Percentiles rank a stretch among this genome's conserved stretches.
phyloP scores from a whole-genome alignment of 64 coral and sea anemone genomes.

The Pocillopora damicornis region DNA sequence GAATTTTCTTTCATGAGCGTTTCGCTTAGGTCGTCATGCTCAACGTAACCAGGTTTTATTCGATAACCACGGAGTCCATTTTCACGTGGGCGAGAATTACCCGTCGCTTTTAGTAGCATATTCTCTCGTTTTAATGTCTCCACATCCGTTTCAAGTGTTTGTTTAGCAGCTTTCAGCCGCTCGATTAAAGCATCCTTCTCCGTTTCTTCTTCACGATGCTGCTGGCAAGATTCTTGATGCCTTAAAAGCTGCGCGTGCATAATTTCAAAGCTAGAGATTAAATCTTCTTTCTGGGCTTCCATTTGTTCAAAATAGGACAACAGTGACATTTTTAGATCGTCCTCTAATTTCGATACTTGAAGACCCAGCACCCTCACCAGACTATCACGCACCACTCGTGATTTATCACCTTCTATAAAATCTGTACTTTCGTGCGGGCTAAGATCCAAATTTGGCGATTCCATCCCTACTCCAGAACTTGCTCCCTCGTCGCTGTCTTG shows the following conservation, averaged over 20 bases:
- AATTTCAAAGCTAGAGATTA: constrained; percentile 74
- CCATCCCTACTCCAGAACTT: constrained; percentile 24
- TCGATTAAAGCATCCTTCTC: constrained; percentile 63
- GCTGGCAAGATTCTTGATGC: constrained; percentile 76
- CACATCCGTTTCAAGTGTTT: constrained; percentile 65
- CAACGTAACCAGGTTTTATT: constrained; percentile 15
- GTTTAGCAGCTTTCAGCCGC: constrained; percentile 56
- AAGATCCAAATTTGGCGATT: constrained; percentile 18
- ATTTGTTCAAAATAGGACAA: constrained; percentile 81
- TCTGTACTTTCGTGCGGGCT: background rate
- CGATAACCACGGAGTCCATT: constrained; percentile 10
- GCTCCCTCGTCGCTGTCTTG: background rate
- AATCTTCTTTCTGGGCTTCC: constrained; percentile 78
- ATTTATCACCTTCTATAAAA: background rate
- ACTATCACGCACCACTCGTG: constrained; percentile 54
- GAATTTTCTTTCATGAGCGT: constrained; percentile 70
- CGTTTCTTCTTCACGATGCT: constrained; percentile 61
- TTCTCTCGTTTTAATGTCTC: constrained; percentile 54
- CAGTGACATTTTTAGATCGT: constrained; percentile 78
- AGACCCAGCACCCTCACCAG: constrained; percentile 64
- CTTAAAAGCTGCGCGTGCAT: constrained; percentile 77
- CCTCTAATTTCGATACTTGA: constrained; percentile 81
- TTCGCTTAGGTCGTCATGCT: constrained; percentile 48
- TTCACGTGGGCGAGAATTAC: background rate
- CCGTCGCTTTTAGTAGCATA: background rate